Base-by-base conservation (phyloP, 2,113 vertebrate genomes). In the Malurus elegans region DNA sequence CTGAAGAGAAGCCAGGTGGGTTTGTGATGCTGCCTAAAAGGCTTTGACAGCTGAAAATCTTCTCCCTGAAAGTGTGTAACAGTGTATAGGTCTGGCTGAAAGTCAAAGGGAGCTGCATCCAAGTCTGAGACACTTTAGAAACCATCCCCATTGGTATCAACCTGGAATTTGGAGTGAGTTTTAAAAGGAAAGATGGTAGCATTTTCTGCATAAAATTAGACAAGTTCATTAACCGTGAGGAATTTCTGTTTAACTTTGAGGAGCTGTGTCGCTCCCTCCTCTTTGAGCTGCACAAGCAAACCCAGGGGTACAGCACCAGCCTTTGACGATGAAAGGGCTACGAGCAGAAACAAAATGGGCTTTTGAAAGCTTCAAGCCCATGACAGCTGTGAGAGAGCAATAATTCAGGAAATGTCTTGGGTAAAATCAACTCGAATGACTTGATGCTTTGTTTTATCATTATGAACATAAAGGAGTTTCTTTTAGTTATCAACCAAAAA, bases 371-470 rank as follows among this genome's bases (percentile, higher is more conserved):
- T 94, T 95, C 87, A 93, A 96, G 97, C 56, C 47, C 57, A 76
- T 96, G 97, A 97, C 97, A 98, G 97, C 93, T 47, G 95, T 32
- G 9, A 82, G 91, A 94, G 79, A 92, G 95, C 97, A 96, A 95
- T 96, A 97, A 97, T 83, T 97, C 95, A 97, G 18, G 26, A 86
- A 82, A 78, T 74, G 93, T 97, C 98, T 97, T 79, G 91, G 93
- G 98, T 97, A 97, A 98, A 94, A 97, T 96, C 95, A 97, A 61
- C 95, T 94, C 58, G 0, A 95, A 95, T 92, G 54, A 90, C 81
- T 79, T 60, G 92, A 96, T 92, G 97, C 96, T 96, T 94, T 94
- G 92, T 97, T 97, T 97, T 98, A 97, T 98, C 97, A 97, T 98
- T 97, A 96, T 44, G 83, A 96, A 93, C 92, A 97, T 97, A 96